phyloP scores from a whole-genome alignment of 2,113 vertebrate species.

The Chelonoidis abingdonii region DNA sequence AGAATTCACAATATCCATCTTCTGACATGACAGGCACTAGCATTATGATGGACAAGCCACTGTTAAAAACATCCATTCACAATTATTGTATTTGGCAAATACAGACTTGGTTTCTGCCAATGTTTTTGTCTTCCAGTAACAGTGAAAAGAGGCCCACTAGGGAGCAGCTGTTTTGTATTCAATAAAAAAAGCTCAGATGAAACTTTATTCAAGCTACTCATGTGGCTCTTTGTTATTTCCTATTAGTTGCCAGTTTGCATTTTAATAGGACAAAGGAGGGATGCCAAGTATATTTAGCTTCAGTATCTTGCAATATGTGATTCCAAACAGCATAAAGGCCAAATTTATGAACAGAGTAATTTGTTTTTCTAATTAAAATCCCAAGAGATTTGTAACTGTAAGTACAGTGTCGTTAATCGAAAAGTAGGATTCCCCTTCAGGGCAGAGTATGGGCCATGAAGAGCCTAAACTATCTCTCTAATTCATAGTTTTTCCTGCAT shows the following conservation, averaged over 20 bases:
- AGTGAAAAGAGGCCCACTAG: not conserved
- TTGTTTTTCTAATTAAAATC: not conserved
- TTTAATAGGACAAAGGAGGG: not conserved
- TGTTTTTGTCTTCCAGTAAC: not conserved
- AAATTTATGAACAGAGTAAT: not conserved
- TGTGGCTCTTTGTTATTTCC: not conserved
- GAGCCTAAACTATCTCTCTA: not conserved
- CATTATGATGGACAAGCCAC: rapidly evolving
- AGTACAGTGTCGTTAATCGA: not conserved
- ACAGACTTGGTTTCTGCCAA: not conserved
- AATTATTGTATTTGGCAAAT: not conserved
- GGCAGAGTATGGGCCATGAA: not conserved
- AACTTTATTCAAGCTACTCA: not conserved
- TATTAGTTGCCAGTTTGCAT: not conserved
- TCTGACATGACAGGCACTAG: not conserved
- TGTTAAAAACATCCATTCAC: not conserved
- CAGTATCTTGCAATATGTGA: not conserved
- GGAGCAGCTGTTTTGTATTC: not conserved
- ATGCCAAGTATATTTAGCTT: not conserved
- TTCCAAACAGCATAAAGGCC: not conserved
- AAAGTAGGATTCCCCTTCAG: not conserved
- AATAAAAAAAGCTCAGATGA: not conserved
- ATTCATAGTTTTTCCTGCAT: not conserved
- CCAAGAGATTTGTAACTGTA: not conserved
- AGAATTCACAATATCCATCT: not conserved